Conservation (phyloP, 2,113 vertebrate species). For the Pholis gunnellus region DNA sequence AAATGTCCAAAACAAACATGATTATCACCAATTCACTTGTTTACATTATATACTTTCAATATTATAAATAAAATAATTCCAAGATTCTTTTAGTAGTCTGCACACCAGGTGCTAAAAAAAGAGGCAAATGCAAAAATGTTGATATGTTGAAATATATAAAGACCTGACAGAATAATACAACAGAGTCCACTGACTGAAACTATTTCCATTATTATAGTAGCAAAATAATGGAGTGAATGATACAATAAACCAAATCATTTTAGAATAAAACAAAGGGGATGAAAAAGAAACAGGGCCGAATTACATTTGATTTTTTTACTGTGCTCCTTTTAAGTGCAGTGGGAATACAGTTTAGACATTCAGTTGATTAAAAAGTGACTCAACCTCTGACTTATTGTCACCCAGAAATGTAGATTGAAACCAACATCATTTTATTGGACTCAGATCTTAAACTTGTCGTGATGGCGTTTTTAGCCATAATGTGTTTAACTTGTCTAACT, state of each 20-base stretch:
- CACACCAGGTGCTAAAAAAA: conserved; percentile 85
- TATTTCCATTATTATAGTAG: conserved; percentile 58
- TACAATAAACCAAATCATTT: conserved; percentile 42
- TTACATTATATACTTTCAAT: conserved; percentile 81
- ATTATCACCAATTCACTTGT: conserved; percentile 68
- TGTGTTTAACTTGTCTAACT: conserved; percentile 33
- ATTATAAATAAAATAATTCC: conserved; percentile 78
- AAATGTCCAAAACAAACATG: conserved; percentile 80
- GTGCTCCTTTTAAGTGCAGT: not conserved
- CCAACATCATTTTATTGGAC: conserved; percentile 12
- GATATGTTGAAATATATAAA: conserved; percentile 68
- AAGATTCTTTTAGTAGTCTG: conserved; percentile 75
- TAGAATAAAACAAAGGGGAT: conserved; percentile 37
- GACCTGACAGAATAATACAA: conserved; percentile 64
- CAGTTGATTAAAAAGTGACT: not conserved
- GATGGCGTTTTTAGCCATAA: not conserved
- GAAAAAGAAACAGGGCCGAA: conserved; percentile 33
- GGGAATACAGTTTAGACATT: not conserved
- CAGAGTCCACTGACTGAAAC: conserved; percentile 49
- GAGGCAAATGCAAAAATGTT: conserved; percentile 68
- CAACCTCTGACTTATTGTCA: not conserved
- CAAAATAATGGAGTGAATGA: conserved; percentile 21
- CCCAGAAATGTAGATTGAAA: conserved; percentile 5
- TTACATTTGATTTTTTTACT: conserved; percentile 1
- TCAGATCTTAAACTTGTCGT: conserved; percentile 9